Base-by-base conservation (phyloP, 37 sponge, comb jelly and placozoan species). In the Beroe forskalii region DNA sequence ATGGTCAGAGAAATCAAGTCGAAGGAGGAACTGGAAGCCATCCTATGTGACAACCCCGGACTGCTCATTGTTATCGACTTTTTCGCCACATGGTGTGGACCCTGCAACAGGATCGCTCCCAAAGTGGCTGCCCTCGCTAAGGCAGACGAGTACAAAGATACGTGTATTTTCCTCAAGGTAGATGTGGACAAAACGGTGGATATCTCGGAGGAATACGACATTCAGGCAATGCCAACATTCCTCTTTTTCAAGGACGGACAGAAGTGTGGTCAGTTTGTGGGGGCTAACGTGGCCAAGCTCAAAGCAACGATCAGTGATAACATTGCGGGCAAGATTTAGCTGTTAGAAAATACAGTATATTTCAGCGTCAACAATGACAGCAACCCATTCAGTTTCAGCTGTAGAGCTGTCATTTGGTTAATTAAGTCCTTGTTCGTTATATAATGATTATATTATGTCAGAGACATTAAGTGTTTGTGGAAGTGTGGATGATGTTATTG, bases 41-140 rank as follows among this genome's bases (percentile, higher is more conserved):
- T 80, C n/a, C 28, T 80, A 25, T 9, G n/a, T 9, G 40, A 38
- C 1, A 41, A 39, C 40, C 48, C 86, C 3, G 86, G 42, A 6
- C 39, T 42, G 31, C 86, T 90, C 9, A 28, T 90, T 62, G 64
- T 90, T 40, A 48, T 62, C 0, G 90, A 90, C 23, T 90, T 90
- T 64, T 90, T 25, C 30, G 90, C 90, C 20, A 62, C 67, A 8
- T 90, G 90, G 90, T 90, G 90, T 90, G 90, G 66, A 1, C 90
- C 90, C 24, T 90, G 90, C 28, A 24, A 23, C 22, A 62, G 42
- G 35, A 90, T 90, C 17, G 41, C 90, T 30, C 90, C 90, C 24
- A 62, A 90, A 90, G 14, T 90, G 4, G 42, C n/a, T 19, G 67
- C 19, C 1, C 62, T 90, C 36, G 17, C 90, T 6, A 1, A 62